phyloP scores from a whole-genome alignment of 2,113 vertebrate species.

The Burhinus bistriatus region DNA sequence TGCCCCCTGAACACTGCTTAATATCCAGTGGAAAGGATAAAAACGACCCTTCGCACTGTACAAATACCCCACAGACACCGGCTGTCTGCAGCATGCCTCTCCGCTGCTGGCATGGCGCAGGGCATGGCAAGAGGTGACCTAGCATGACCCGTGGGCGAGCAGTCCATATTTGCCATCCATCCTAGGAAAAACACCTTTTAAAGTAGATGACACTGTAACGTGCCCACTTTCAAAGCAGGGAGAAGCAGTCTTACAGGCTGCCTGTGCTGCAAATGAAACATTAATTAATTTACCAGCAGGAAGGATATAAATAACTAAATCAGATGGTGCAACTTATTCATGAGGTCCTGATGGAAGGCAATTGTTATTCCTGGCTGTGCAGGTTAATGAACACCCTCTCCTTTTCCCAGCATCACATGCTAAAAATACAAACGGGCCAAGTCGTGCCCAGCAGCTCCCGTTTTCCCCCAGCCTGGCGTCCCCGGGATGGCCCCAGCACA shows the following conservation, averaged over 20 bases:
- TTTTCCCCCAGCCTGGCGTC: accelerated
- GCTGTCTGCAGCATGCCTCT: accelerated
- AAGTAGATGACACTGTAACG: not conserved
- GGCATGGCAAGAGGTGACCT: not conserved
- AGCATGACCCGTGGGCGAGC: accelerated
- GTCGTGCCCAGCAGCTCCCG: accelerated
- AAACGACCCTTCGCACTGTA: not conserved
- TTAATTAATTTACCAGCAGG: conserved; percentile 73
- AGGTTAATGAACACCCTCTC: conserved; percentile 39
- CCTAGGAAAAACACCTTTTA: not conserved
- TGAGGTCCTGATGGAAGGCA: not conserved
- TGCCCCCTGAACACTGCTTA: accelerated
- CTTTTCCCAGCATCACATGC: not conserved
- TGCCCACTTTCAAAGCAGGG: not conserved
- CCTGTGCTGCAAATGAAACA: conserved; percentile 3
- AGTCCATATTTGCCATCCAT: accelerated
- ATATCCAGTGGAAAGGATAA: not conserved
- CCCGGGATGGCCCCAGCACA: not conserved
- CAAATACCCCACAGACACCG: not conserved
- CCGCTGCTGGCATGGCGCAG: accelerated
- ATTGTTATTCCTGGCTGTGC: not conserved
- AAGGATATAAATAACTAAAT: conserved; percentile 65
- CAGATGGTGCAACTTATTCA: not conserved
- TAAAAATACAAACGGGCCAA: conserved; percentile 9
- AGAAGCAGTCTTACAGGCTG: not conserved